A percentile compares a stretch with the other conserved stretches of the same genome.
Conservation (phyloP, 2,113 vertebrate genomes). For the Oncorhynchus tshawytscha region DNA sequence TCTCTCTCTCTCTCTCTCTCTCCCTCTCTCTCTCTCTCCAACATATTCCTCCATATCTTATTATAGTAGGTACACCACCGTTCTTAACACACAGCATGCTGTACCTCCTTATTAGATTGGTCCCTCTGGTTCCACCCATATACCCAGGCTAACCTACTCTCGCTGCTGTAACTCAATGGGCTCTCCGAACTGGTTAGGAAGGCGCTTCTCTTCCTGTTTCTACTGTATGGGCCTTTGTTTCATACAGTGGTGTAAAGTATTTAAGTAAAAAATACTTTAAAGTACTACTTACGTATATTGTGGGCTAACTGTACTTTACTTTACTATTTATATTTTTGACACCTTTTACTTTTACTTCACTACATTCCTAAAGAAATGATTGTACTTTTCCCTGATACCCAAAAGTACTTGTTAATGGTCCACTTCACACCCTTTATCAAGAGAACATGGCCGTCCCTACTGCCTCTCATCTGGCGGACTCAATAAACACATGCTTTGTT, state of each 20-base stretch:
- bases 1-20: slow-evolving; percentile 38
- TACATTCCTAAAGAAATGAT: too few relatives aligned
- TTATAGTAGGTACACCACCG: slow-evolving; percentile 44
- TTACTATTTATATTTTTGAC: too few relatives aligned
- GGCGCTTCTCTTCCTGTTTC: slow-evolving; percentile 2
- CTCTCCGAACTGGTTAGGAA: slow-evolving; percentile 8
- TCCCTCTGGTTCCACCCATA: slow-evolving; percentile 24
- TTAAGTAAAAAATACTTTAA: too few relatives aligned
- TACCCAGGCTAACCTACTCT: slow-evolving; percentile 19
- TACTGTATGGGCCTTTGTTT: neutral
- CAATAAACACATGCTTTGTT: too few relatives aligned
- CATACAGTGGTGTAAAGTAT: neutral
- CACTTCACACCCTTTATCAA: too few relatives aligned
- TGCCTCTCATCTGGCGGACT: too few relatives aligned
- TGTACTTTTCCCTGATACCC: too few relatives aligned
- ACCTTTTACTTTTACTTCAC: too few relatives aligned
- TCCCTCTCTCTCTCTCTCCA: neutral
- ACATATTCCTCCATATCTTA: slow-evolving; percentile 50
- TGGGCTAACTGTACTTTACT: too few relatives aligned
- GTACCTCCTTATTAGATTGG: slow-evolving; percentile 63
- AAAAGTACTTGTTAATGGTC: too few relatives aligned
- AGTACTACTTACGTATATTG: too few relatives aligned
- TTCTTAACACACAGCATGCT: slow-evolving; percentile 52
- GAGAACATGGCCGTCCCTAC: too few relatives aligned
- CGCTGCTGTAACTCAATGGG: slow-evolving; percentile 39